Evolutionary conservation across 2,888 invertebrate species (phyloP).

Genomic region (Drosophila meridionalis): DNA sequence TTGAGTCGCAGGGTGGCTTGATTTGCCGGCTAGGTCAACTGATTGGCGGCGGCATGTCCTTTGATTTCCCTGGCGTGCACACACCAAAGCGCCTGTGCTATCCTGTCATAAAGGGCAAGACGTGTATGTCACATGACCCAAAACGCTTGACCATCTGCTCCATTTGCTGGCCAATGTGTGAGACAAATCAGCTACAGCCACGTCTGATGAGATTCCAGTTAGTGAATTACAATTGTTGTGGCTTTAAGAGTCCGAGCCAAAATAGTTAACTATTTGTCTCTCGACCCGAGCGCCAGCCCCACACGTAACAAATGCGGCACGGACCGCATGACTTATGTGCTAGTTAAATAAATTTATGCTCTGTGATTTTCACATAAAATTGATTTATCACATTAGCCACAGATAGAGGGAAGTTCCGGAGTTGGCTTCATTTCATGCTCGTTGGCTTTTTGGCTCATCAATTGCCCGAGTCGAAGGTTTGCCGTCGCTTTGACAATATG

Average conservation of each 20-base stretch:
- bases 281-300: not conserved
- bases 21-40: conserved; percentile 24
- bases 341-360: conserved; percentile 82
- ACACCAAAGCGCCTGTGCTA: conserved; percentile 7
- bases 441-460: conserved; percentile 81
- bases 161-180: conserved; percentile 23
- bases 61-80: conserved; percentile 53
- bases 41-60: conserved; percentile 41
- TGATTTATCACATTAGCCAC: conserved; percentile 82
- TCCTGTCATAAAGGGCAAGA: conserved; percentile 49
- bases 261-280: conserved; percentile 45
- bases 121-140: conserved; percentile 52
- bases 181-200: conserved; percentile 12
- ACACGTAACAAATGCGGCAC: conserved; percentile 37
- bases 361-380: conserved; percentile 82
- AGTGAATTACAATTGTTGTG: conserved; percentile 29
- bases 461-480: conserved; percentile 57
- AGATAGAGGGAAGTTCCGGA: conserved; percentile 30
- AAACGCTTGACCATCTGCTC: conserved; percentile 22
- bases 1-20: conserved; percentile 37
- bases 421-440: conserved; percentile 78
- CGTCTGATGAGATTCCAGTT: conserved; percentile 24
- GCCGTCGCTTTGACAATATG: conserved; percentile 37
- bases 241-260: conserved; percentile 32
- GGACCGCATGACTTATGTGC: conserved; percentile 74